Percentiles rank a stretch among this genome's conserved stretches.
Evolutionary conservation across 2,797 vertebrate genomes (phyloP).

Genomic region (Serranus cabrilla): DNA sequence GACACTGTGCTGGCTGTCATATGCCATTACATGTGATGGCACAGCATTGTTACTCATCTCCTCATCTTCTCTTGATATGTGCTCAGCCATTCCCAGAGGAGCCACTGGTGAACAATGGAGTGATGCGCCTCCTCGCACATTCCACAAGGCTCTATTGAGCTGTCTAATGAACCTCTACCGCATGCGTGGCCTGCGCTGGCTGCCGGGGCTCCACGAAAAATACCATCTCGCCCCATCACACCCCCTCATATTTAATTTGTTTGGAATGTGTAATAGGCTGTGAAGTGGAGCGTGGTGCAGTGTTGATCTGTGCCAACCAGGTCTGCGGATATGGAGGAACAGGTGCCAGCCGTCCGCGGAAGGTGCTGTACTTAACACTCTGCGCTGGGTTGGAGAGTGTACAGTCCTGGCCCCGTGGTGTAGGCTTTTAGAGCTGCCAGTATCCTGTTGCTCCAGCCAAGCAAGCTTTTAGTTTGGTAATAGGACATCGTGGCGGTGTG

Average conservation of each 20-base stretch:
- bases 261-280: slow-evolving; percentile 76
- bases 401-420: slow-evolving; percentile 54
- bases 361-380: slow-evolving; percentile 73
- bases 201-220: slow-evolving; percentile 59
- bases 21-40: slow-evolving; percentile 72
- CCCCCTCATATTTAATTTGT: slow-evolving; percentile 69
- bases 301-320: slow-evolving; percentile 69
- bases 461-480: slow-evolving; percentile 65
- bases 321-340: slow-evolving; percentile 70
- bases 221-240: slow-evolving; percentile 55
- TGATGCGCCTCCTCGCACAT: slow-evolving; percentile 71
- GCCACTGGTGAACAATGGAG: slow-evolving; percentile 76
- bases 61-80: slow-evolving; percentile 66
- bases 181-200: slow-evolving; percentile 53
- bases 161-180: slow-evolving; percentile 80
- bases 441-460: slow-evolving; percentile 61
- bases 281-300: slow-evolving; percentile 70
- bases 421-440: slow-evolving; percentile 64
- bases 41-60: slow-evolving; percentile 69
- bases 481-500: slow-evolving; percentile 46
- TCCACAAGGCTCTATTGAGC: slow-evolving; percentile 77
- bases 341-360: slow-evolving; percentile 70
- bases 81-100: slow-evolving; percentile 70
- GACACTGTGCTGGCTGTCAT: slow-evolving; percentile 70
- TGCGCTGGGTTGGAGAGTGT: slow-evolving; percentile 49